Conservation (phyloP, 2,113 vertebrate genomes). For the Lynx canadensis region DNA sequence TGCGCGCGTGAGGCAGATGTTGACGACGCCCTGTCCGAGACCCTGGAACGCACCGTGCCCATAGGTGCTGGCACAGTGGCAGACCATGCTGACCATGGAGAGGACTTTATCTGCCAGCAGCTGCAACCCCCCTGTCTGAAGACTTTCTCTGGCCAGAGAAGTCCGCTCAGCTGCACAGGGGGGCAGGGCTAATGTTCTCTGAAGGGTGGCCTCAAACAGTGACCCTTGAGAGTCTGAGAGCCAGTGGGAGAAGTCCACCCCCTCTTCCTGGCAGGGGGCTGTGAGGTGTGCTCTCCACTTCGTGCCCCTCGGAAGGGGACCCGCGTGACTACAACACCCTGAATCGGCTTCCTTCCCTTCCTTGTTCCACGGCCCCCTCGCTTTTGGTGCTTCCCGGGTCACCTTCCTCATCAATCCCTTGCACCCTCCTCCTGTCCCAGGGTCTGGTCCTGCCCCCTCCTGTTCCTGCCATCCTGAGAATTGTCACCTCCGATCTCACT, state of each 20-base stretch:
- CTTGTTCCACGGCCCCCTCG: neutral
- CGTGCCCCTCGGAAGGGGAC: neutral
- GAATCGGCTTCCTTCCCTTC: neutral
- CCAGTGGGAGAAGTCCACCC: fast-evolving
- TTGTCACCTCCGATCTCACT: neutral
- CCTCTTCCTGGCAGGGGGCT: neutral
- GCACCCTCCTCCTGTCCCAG: neutral
- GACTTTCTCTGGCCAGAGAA: neutral
- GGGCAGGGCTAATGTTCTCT: neutral
- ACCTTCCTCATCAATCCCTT: neutral
- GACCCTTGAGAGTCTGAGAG: neutral
- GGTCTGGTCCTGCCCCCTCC: neutral
- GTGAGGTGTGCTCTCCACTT: fast-evolving
- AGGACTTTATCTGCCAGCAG: neutral
- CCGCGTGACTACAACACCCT: neutral
- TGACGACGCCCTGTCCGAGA: neutral
- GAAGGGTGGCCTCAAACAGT: neutral
- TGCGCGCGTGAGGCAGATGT: neutral
- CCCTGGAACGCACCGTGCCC: fast-evolving
- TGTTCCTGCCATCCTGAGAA: neutral
- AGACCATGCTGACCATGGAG: fast-evolving
- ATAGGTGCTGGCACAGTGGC: neutral
- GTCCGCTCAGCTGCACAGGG: neutral
- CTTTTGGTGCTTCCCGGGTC: neutral
- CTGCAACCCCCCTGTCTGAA: neutral